These are phyloP conservation scores for Monomorium pharaonis DNA, from an alignment of 1,140 invertebrate genomes.

Conservation along the genomic window DNA sequence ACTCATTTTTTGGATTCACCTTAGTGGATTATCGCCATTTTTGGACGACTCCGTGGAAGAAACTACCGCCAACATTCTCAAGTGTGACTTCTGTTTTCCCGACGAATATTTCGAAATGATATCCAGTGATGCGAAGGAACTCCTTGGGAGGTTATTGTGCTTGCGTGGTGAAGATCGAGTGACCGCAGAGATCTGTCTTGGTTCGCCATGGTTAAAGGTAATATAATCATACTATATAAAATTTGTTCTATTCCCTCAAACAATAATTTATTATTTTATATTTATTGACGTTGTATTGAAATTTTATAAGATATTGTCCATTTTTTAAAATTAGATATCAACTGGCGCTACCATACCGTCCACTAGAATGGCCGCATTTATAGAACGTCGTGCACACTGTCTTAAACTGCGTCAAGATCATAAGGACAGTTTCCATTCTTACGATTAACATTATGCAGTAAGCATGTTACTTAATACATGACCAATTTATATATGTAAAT, in stretches of 20 bases:
- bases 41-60: slow-evolving; percentile 93
- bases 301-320: slow-evolving; percentile 1
- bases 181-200: slow-evolving; percentile 85
- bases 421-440: slow-evolving; percentile 82
- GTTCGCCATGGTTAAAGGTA: slow-evolving; percentile 87
- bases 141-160: slow-evolving; percentile 88
- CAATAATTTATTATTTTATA: neutral
- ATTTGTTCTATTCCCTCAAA: neutral
- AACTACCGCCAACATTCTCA: slow-evolving; percentile 93
- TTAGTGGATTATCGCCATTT: slow-evolving; percentile 91
- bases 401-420: slow-evolving; percentile 82
- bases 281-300: neutral
- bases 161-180: slow-evolving; percentile 86
- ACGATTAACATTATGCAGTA: slow-evolving; percentile 45
- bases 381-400: slow-evolving; percentile 81
- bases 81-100: slow-evolving; percentile 93
- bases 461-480: slow-evolving; percentile 47
- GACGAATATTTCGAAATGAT: slow-evolving; percentile 91
- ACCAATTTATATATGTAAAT: slow-evolving; percentile 44
- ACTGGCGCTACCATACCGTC: slow-evolving; percentile 82
- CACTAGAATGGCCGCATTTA: slow-evolving; percentile 82
- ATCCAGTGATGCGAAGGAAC: slow-evolving; percentile 89
- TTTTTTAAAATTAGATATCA: slow-evolving; percentile 72
- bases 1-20: neutral
- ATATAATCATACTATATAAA: neutral